These are phyloP conservation scores for Sarcoramphus papa DNA, from an alignment of 2,797 vertebrate species.

Conservation along the genomic window DNA sequence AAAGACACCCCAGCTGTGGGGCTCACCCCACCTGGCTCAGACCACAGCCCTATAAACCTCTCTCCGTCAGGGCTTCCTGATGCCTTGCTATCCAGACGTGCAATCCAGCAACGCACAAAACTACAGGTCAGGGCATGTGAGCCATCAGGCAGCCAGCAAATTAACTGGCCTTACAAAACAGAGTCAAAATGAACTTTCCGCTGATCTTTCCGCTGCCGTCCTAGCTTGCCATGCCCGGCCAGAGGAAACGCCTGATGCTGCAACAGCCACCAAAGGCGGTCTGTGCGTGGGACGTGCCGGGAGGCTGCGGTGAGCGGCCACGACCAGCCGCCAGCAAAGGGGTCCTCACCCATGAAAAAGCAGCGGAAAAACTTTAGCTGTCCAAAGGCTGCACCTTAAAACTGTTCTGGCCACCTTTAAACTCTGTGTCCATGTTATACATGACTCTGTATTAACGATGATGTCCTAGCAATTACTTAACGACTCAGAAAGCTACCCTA, in stretches of 20 bases:
- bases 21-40: background rate
- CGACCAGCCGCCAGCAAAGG: background rate
- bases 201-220: background rate
- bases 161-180: too few species aligned
- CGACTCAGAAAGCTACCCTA: background rate
- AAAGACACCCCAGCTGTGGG: background rate
- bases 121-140: background rate
- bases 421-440: too few species aligned
- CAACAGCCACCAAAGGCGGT: background rate
- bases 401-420: background rate
- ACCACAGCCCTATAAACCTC: background rate
- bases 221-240: background rate
- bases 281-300: background rate
- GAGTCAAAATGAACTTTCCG: background rate
- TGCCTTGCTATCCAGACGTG: background rate
- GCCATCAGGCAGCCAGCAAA: background rate
- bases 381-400: background rate
- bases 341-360: background rate
- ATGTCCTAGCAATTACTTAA: background rate
- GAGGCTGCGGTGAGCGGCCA: background rate
- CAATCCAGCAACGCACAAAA: background rate
- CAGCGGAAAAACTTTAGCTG: background rate
- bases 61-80: background rate
- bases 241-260: background rate
- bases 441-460: background rate